Evolutionary conservation across 2,888 invertebrate genomes (phyloP), one percentile per base, ranked within the genome.

Genomic region (Spodoptera picta): DNA sequence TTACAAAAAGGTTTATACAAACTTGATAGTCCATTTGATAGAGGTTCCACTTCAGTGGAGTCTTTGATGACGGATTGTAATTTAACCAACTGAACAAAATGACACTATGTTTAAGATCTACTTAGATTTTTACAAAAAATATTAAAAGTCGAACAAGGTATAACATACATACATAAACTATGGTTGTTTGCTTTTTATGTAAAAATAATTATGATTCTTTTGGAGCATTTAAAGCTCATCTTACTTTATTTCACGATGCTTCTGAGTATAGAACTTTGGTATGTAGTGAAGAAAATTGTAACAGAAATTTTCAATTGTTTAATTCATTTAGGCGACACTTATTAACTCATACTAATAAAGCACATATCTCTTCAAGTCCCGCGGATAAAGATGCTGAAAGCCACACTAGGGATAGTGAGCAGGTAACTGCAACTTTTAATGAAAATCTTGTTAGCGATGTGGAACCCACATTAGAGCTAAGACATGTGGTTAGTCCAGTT

Each of bases 141-240:
- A n/a, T n/a, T n/a, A n/a, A n/a, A n/a, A n/a, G n/a, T n/a, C n/a
- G n/a, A n/a, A n/a, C n/a, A n/a, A n/a, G n/a, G n/a, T n/a, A n/a
- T n/a, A n/a, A n/a, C n/a, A n/a, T n/a, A n/a, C n/a, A n/a, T n/a
- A n/a, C n/a, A n/a, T n/a, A n/a, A n/a, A n/a, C n/a, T n/a, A n/a
- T n/a, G n/a, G n/a, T n/a, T n/a, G n/a, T n/a, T n/a, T n/a, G n/a
- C n/a, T n/a, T n/a, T n/a, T n/a, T n/a, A n/a, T n/a, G n/a, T n/a
- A n/a, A n/a, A n/a, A n/a, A n/a, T n/a, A n/a, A n/a, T n/a, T n/a
- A n/a, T n/a, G n/a, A 19, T 19, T 46, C 46, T 46, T 46, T 46
- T 24, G 47, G 47, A 11, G 47, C 47, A 4, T 47, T 47, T 47
- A 47, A 47, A 47, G 10, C 47, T 12, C 47, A 47, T 47, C 47